Evolutionary conservation across 2,888 invertebrate genomes (phyloP).

Genomic region (Nysson spinosus): DNA sequence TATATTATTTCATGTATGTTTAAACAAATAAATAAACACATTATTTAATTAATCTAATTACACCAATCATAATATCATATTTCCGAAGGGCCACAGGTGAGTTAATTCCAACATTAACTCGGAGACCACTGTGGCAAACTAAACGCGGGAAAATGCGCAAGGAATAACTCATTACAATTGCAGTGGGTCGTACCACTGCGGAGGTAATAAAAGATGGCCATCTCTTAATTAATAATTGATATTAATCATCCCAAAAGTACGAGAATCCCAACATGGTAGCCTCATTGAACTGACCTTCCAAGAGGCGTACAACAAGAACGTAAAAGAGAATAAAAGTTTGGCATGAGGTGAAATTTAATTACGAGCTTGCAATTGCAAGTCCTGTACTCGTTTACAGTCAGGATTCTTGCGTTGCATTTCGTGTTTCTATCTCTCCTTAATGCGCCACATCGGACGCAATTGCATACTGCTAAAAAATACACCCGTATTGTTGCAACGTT

Average conservation of each 20-base stretch:
- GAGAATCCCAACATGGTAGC: no score
- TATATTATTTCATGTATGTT: no score
- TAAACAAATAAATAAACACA: no score
- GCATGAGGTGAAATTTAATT: constrained; percentile 31
- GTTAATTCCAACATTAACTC: constrained; percentile 33
- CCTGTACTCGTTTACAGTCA: constrained; percentile 13
- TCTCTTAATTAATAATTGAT: constrained; percentile 32
- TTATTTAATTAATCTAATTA: no score
- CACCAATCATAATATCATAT: no score
- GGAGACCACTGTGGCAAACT: constrained; percentile 17
- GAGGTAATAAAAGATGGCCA: constrained; percentile 9
- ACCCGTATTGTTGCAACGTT: constrained; percentile 1
- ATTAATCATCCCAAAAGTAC: background rate
- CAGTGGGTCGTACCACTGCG: constrained; percentile 4
- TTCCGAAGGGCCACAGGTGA: no score
- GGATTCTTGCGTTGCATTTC: background rate
- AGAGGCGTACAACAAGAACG: background rate
- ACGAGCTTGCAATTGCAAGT: constrained; percentile 24
- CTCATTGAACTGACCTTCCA: no score
- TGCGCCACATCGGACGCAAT: background rate
- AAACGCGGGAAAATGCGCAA: constrained; percentile 13
- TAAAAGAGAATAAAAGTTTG: background rate
- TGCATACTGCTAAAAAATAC: no score
- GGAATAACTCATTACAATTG: constrained; percentile 24
- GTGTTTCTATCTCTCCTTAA: constrained; percentile 2